Evolutionary conservation across 2,888 invertebrate genomes (phyloP).

Genomic region (Polietes domitor): DNA sequence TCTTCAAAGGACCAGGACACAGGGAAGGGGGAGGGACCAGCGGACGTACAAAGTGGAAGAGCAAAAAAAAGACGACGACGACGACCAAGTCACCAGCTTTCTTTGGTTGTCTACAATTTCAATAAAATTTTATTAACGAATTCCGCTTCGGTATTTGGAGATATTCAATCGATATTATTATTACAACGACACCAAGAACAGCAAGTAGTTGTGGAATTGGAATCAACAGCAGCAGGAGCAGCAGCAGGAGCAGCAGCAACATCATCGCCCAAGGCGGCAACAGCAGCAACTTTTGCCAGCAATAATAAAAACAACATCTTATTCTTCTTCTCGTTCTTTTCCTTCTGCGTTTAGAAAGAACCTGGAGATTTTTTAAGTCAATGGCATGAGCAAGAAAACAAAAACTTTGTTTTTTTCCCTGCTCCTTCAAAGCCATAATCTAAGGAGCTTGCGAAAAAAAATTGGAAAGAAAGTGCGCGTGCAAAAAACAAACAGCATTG

Average conservation of each 20-base stretch:
- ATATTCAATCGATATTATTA: slow-evolving; percentile 68
- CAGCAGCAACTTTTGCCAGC: slow-evolving; percentile 43
- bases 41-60: slow-evolving; percentile 27
- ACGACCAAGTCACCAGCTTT: slow-evolving; percentile 50
- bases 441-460: slow-evolving; percentile 7
- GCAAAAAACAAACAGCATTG: slow-evolving; percentile 14
- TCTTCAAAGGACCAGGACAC: slow-evolving; percentile 7
- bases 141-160: slow-evolving; percentile 71
- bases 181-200: slow-evolving; percentile 64
- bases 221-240: not conserved
- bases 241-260: not conserved
- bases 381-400: slow-evolving; percentile 43
- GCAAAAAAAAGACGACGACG: slow-evolving; percentile 42
- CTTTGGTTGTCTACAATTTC: slow-evolving; percentile 73
- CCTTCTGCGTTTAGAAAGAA: slow-evolving; percentile 35
- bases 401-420: slow-evolving; percentile 36
- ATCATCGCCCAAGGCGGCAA: slow-evolving; percentile 23
- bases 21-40: not conserved
- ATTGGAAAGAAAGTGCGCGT: slow-evolving; percentile 13
- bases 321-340: slow-evolving; percentile 63
- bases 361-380: slow-evolving; percentile 48
- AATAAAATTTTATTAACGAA: slow-evolving; percentile 77
- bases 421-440: slow-evolving; percentile 22
- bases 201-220: not conserved
- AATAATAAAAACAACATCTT: slow-evolving; percentile 64